Percentiles rank a stretch among this genome's conserved stretches.
These are phyloP conservation scores for Pedicia rivosa DNA, from an alignment of 2,888 invertebrate species.

Conservation along the genomic window DNA sequence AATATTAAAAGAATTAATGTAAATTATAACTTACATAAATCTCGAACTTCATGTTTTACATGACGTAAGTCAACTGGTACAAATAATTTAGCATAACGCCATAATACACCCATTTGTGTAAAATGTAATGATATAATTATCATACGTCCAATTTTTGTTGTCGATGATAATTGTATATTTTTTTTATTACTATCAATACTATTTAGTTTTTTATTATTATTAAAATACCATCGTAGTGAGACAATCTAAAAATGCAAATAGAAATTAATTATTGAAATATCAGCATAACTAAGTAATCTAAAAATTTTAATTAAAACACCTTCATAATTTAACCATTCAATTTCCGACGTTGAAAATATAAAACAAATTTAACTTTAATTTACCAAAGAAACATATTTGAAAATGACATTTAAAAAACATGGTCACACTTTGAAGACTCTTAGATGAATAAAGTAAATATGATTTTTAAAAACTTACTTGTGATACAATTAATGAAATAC, in stretches of 20 bases:
- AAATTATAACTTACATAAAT: too few species aligned
- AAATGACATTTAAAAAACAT: too few species aligned
- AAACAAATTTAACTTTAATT: too few species aligned
- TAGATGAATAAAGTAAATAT: constrained; percentile 7
- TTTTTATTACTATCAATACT: not conserved
- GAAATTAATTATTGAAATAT: not conserved
- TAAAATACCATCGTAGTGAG: constrained; percentile 59
- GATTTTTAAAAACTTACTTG: constrained; percentile 40
- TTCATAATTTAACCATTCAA: too few species aligned
- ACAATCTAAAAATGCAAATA: constrained; percentile 33
- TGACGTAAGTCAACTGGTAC: constrained; percentile 66
- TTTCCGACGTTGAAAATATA: too few species aligned
- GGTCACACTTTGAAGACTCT: too few species aligned
- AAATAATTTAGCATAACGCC: constrained; percentile 71
- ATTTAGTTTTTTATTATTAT: constrained; percentile 19
- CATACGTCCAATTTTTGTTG: constrained; percentile 12
- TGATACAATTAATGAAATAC: constrained; percentile 56
- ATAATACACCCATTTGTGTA: constrained; percentile 54
- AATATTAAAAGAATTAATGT: too few species aligned
- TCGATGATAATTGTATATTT: not conserved
- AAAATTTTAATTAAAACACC: too few species aligned
- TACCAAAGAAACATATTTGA: too few species aligned
- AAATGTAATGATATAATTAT: constrained; percentile 45
- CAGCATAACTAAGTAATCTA: too few species aligned
- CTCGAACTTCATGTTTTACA: constrained; percentile 69